Evolutionary conservation across 2,113 vertebrate genomes (phyloP).

Genomic region (Pygoscelis antarcticus): DNA sequence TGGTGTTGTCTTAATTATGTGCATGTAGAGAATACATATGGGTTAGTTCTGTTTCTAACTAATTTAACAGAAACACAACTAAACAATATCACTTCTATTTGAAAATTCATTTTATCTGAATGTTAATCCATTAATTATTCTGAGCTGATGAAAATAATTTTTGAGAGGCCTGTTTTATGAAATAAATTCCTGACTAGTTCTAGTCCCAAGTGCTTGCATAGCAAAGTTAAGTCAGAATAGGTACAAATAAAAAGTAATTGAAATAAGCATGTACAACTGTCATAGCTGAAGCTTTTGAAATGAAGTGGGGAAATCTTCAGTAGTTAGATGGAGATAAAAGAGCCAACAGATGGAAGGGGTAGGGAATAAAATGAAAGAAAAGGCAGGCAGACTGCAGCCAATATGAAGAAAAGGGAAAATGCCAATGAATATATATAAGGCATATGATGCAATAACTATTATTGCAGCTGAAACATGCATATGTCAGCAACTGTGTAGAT

Average conservation of each 20-base stretch:
- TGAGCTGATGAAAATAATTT: not conserved
- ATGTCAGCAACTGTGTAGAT: not conserved
- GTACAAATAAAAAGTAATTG: not conserved
- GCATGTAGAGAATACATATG: not conserved
- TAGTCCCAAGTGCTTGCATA: not conserved
- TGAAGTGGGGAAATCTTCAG: not conserved
- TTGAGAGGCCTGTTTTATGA: not conserved
- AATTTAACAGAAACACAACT: not conserved
- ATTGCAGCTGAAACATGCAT: not conserved
- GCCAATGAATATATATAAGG: not conserved
- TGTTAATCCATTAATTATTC: not conserved
- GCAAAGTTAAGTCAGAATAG: not conserved
- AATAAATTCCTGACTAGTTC: not conserved
- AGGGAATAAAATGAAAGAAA: not conserved
- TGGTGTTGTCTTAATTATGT: not conserved
- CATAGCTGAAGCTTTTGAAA: not conserved
- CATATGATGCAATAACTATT: not conserved
- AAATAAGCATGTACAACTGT: not conserved
- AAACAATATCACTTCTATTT: not conserved
- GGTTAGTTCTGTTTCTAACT: not conserved
- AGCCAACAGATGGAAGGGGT: not conserved
- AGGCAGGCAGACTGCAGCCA: not conserved
- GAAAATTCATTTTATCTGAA: not conserved
- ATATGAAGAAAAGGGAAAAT: not conserved
- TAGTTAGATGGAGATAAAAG: not conserved